These are phyloP conservation scores for Drosophila grimshawi DNA, from an alignment of 1,140 invertebrate genomes.

Conservation along the genomic window DNA sequence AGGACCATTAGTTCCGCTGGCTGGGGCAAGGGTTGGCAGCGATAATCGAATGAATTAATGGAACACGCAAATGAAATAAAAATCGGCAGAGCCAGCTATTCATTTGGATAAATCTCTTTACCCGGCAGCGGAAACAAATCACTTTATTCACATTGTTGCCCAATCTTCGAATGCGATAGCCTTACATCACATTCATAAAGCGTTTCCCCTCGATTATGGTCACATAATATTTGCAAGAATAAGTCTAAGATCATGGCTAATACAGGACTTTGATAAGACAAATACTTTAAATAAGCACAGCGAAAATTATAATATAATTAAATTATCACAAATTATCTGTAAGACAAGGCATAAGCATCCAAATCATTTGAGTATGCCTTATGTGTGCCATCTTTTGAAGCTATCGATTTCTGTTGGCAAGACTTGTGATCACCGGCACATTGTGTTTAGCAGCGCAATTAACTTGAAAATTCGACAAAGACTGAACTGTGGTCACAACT, in stretches of 20 bases:
- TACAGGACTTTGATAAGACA: too few species aligned
- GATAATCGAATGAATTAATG: slow-evolving; percentile 75
- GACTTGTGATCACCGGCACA: slow-evolving; percentile 61
- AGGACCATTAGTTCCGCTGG: slow-evolving; percentile 59
- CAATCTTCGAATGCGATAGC: background rate
- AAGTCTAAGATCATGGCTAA: too few species aligned
- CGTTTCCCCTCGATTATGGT: background rate
- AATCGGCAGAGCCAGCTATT: slow-evolving; percentile 54
- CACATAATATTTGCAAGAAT: too few species aligned
- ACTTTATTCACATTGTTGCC: background rate
- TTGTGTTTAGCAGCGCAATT: slow-evolving; percentile 48
- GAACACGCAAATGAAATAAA: slow-evolving; percentile 66
- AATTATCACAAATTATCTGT: too few species aligned
- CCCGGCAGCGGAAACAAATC: slow-evolving; percentile 23
- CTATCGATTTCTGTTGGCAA: slow-evolving; percentile 59
- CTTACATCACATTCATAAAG: background rate
- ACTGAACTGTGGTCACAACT: too few species aligned
- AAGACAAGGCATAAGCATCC: slow-evolving; percentile 47
- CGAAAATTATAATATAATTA: too few species aligned
- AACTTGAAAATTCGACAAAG: too few species aligned
- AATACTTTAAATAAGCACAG: too few species aligned
- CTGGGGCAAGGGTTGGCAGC: slow-evolving; percentile 28
- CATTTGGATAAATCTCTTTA: slow-evolving; percentile 58
- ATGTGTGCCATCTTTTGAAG: slow-evolving; percentile 54
- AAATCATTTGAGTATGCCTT: slow-evolving; percentile 25